Base-by-base conservation (phyloP, 2,888 invertebrate genomes). In the Therioaphis trifolii region DNA sequence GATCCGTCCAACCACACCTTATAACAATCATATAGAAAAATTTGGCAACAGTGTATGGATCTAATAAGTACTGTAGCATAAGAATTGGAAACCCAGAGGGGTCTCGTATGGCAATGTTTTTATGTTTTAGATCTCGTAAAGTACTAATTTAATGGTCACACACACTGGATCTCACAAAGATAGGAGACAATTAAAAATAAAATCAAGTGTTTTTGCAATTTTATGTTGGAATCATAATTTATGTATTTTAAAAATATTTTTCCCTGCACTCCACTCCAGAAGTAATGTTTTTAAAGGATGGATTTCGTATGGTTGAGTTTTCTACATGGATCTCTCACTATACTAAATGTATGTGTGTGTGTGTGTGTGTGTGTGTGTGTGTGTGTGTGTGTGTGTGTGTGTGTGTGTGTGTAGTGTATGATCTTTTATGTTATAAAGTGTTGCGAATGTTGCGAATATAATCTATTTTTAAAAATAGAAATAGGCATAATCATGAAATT, bases 401-500 rank as follows among this genome's bases (percentile, higher is more conserved):
- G n/a, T n/a, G n/a, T 43, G 43, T 43, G 43, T 43, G 43, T 43
- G 43, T 43, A 43, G 43, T 43, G 43, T 43, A 43, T 43, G 43
- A 43, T 43, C 43, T 43, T 43, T 43, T 43, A 43, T 43, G 11
- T 43, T 43, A 43, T 43, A 43, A 43, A 43, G 43, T 43, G 43
- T 43, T 43, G 43, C 11, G n/a, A n/a, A n/a, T n/a, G n/a, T n/a
- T n/a, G n/a, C n/a, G 43, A 43, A 7, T 7, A 43, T 43, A 43
- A 43, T 43, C 43, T 24, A 24, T 55, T 55, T 55, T 55, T 55
- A 55, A 55, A 55, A 55, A 55, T 55, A 55, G 55, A 55, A 55
- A 55, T 55, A 55, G 55, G 55, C 55, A 55, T 55, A 55, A 55
- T 55, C 55, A 55, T 55, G 55, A 55, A 55, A 43, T 43, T 43